These are phyloP conservation scores for Microcebus ravelobensis DNA, from an alignment of 2,113 vertebrate genomes.

Conservation along the genomic window DNA sequence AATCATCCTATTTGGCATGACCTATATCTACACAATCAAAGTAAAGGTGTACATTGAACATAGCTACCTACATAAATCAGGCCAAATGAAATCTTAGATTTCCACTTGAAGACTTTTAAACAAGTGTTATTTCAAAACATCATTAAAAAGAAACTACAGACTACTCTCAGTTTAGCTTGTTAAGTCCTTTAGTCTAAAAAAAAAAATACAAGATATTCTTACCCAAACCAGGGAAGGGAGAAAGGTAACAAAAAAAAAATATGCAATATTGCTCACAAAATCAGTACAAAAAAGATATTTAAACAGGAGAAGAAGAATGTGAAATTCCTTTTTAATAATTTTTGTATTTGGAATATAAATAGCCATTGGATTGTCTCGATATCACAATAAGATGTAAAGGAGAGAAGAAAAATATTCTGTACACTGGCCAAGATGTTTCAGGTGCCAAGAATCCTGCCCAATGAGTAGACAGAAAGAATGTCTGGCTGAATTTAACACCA, in stretches of 20 bases:
- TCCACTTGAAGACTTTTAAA: not conserved
- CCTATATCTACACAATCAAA: not conserved
- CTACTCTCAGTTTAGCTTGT: not conserved
- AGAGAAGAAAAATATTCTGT: not conserved
- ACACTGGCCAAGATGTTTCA: not conserved
- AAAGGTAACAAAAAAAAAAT: not conserved
- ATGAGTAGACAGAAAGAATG: not conserved
- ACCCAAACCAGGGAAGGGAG: not conserved
- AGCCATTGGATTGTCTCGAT: not conserved
- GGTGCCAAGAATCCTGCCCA: conserved; percentile 35
- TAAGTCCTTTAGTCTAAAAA: conserved; percentile 6
- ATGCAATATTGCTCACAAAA: not conserved
- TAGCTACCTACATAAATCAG: not conserved
- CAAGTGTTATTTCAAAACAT: not conserved
- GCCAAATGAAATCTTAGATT: not conserved
- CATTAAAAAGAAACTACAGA: not conserved
- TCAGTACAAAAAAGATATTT: not conserved
- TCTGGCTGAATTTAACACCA: not conserved
- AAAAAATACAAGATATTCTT: not conserved
- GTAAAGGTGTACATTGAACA: not conserved
- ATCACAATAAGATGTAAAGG: not conserved
- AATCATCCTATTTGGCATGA: not conserved
- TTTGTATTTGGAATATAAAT: not conserved
- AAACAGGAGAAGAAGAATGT: not conserved
- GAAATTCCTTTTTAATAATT: not conserved